A percentile compares a stretch with the other conserved stretches of the same genome.
Evolutionary conservation across 2,888 invertebrate genomes (phyloP).

Genomic region (Sthenelais limicola): DNA sequence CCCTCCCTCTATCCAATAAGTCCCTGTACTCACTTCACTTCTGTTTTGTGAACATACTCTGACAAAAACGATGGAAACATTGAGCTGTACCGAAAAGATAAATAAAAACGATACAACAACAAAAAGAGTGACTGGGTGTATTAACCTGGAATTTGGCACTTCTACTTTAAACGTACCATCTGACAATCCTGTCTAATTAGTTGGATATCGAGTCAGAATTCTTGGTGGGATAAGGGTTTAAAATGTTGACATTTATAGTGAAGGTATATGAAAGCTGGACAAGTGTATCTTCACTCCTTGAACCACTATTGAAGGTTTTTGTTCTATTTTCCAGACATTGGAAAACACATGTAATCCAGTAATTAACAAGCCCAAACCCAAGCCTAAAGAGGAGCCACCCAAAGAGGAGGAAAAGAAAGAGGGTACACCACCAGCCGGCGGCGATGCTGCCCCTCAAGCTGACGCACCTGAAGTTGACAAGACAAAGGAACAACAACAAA

Average conservation of each 20-base stretch:
- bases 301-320: not conserved
- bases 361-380: constrained; percentile 92
- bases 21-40: too few relatives aligned
- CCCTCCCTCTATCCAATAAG: too few relatives aligned
- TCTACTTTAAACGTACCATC: too few relatives aligned
- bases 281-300: not conserved
- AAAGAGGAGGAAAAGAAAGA: constrained; percentile 65
- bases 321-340: constrained; percentile 73
- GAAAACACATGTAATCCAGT: constrained; percentile 79
- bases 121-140: too few relatives aligned
- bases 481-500: constrained; percentile 7
- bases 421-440: constrained; percentile 8
- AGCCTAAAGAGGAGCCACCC: constrained; percentile 87
- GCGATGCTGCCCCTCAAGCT: constrained; percentile 1
- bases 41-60: too few relatives aligned
- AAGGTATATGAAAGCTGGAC: not conserved
- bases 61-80: too few relatives aligned
- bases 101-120: too few relatives aligned
- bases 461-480: not conserved
- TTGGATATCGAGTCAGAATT: not conserved
- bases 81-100: too few relatives aligned
- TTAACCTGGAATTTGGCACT: too few relatives aligned
- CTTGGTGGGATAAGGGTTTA: not conserved
- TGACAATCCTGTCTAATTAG: too few relatives aligned
- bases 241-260: not conserved